Percentiles rank a stretch among this genome's conserved stretches.
Evolutionary conservation across 1,140 invertebrate genomes (phyloP).

Genomic region (Proctacanthus coquilletti): DNA sequence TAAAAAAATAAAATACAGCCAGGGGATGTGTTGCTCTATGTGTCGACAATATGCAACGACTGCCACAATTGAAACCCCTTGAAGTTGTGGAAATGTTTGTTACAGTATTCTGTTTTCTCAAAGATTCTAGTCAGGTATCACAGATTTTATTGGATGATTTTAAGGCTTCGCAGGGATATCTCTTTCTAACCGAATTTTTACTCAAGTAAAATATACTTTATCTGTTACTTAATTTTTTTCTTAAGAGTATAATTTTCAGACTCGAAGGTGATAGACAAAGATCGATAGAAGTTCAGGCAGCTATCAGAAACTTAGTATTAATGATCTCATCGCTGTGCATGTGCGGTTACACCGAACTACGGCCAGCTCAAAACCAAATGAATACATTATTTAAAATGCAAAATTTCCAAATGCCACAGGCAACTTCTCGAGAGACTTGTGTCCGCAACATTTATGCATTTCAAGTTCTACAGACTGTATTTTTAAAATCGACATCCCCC

Average conservation of each 20-base stretch:
- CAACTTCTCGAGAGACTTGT: conserved; percentile 72
- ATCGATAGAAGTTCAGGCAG: conserved; percentile 66
- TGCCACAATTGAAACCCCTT: conserved; percentile 79
- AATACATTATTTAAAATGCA: conserved; percentile 85
- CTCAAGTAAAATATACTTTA: conserved; percentile 52
- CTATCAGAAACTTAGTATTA: conserved; percentile 80
- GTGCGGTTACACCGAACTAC: conserved; percentile 80
- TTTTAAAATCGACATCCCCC: conserved; percentile 73
- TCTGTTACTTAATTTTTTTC: neutral
- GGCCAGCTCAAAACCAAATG: conserved; percentile 67
- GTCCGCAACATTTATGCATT: conserved; percentile 92
- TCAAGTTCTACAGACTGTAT: conserved; percentile 86
- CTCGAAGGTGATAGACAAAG: conserved; percentile 57
- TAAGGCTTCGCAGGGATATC: conserved; percentile 82
- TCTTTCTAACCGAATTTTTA: conserved; percentile 87
- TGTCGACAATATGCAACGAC: conserved; percentile 92
- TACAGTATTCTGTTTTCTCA: conserved; percentile 93
- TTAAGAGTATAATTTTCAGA: too few relatives aligned
- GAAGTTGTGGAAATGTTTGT: conserved; percentile 98
- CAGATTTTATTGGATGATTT: conserved; percentile 92
- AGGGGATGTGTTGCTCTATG: conserved; percentile 90
- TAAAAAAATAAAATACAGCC: conserved; percentile 58
- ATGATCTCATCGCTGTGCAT: conserved; percentile 87
- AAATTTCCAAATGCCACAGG: conserved; percentile 80
- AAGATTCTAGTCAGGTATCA: conserved; percentile 95